Base-by-base conservation (phyloP, 2,888 invertebrate species). In the Caenorhabditis drosophilae region DNA sequence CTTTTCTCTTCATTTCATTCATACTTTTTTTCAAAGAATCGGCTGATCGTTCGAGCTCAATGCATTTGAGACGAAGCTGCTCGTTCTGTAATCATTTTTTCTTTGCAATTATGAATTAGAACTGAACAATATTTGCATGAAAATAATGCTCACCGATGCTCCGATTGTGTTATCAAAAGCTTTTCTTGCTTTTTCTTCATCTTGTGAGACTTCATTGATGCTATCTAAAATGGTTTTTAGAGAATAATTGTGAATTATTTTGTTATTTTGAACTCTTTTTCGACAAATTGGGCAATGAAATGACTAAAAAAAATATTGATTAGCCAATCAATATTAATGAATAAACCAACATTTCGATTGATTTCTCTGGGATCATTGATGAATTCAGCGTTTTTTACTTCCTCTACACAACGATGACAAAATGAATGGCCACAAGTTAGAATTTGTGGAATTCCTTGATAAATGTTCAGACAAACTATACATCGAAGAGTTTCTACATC, bases 381-480 rank as follows among this genome's bases (percentile, higher is more conserved):
- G 7, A 48, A 25, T 25, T 57, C 57, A 6, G 44, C 31, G 25
- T 45, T 41, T 20, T 42, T 42, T 15, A 63, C 57, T 41, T 57
- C 63, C 42, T 61, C 57, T 11, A 60, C 31, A 47, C 67, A 67
- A 34, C 27, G 20, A 0, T n/a, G 36, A 18, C 67, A 67, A 56
- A 54, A 67, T 25, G 67, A 55, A 22, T 67, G 67, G 9, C 67
- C 67, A 27, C 67, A 67, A 6, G 36, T 31, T n/a, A 67, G 42
- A 9, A 38, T 47, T 27, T 36, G 51, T 2, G 67, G 67, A 15
- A 47, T 41, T n/a, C 34, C 54, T 49, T 48, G 50, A 38, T 46
- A 67, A 20, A 66, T 53, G 34, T 44, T 56, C 35, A 59, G 40
- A 20, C 66, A 66, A 0, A 66, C 49, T 0, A 52, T 45, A 18